Base-by-base conservation (phyloP, 2,888 invertebrate genomes). In the Spodoptera littoralis region DNA sequence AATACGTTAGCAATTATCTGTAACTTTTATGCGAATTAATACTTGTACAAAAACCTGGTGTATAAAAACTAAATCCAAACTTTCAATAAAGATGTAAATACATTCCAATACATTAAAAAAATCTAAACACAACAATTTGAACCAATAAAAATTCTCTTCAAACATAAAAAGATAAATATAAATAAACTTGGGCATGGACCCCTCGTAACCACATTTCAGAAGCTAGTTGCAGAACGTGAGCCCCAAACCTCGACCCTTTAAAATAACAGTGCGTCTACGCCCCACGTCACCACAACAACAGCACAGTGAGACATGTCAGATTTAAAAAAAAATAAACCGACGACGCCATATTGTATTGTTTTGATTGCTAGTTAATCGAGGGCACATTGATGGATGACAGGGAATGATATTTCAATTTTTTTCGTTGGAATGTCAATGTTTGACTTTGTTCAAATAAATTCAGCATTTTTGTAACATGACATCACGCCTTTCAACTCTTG, bases 241-340 rank as follows among this genome's bases (percentile, higher is more conserved):
- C 24, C 43, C 54, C 57, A 36, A 58, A 72, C 65, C 76, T 71
- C 63, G 56, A 69, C 78, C 78, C 78, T 79, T 74, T 74, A 49
- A 49, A 77, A 77, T 50, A 80, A 79, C 80, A 72, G 50, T 36
- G 46, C 46, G 50, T 61, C 36, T 51, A 44, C 44, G 41, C 46
- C 30, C 11, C 36, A 9, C 36, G 36, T 1, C 36, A 36, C 8
- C 6, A 36, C 36, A 27, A 36, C 36, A 30, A 36, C 36, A 36
- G 36, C 9, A 8, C 36, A 36, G 36, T 36, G 36, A 36, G 6
- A 36, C 36, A 36, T 36, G 8, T 36, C 36, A 43, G 55, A 60
- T 64, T 56, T 60, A 55, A 42, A 46, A 56, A 56, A 76, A 75
- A 72, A 72, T 60, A 72, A 60, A 60, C 53, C 41, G 45, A n/a